A percentile compares a stretch with the other conserved stretches of the same genome.
phyloP scores from a whole-genome alignment of 2,797 vertebrate species.

The Acanthurus tractus region DNA sequence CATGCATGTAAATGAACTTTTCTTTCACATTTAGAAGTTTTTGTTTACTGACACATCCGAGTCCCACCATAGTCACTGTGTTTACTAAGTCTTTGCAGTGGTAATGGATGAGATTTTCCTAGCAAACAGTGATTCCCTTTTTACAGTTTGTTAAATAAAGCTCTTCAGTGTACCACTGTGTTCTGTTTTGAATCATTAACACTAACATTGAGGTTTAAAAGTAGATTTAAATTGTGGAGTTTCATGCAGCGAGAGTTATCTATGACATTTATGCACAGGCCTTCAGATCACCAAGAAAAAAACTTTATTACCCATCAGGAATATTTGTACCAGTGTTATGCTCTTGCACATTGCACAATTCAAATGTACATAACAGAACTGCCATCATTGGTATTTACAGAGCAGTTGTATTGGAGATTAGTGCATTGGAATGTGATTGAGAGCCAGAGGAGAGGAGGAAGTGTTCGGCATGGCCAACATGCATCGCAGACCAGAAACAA shows the following conservation, averaged over 20 bases:
- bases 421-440: slow-evolving; percentile 53
- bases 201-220: too few species aligned
- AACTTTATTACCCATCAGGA: slow-evolving; percentile 82
- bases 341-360: slow-evolving; percentile 73
- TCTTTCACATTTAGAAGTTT: neutral
- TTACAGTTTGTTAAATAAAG: slow-evolving; percentile 71
- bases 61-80: neutral
- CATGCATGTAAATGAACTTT: slow-evolving; percentile 27
- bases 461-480: slow-evolving; percentile 55
- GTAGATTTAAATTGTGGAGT: neutral
- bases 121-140: slow-evolving; percentile 32
- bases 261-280: slow-evolving; percentile 9
- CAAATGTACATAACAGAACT: slow-evolving; percentile 80
- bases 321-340: slow-evolving; percentile 76
- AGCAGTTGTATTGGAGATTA: slow-evolving; percentile 55
- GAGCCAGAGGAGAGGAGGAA: slow-evolving; percentile 23
- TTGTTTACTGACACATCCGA: slow-evolving; percentile 4
- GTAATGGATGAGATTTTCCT: slow-evolving; percentile 24
- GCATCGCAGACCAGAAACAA: slow-evolving; percentile 58
- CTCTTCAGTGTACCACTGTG: slow-evolving; percentile 25
- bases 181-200: slow-evolving; percentile 14
- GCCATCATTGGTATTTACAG: slow-evolving; percentile 79
- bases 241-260: neutral
- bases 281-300: slow-evolving; percentile 76
- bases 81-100: slow-evolving; percentile 2